Percentiles rank a stretch among this genome's conserved stretches.
Conservation (phyloP, 2,888 invertebrate species). For the Thyatira batis region DNA sequence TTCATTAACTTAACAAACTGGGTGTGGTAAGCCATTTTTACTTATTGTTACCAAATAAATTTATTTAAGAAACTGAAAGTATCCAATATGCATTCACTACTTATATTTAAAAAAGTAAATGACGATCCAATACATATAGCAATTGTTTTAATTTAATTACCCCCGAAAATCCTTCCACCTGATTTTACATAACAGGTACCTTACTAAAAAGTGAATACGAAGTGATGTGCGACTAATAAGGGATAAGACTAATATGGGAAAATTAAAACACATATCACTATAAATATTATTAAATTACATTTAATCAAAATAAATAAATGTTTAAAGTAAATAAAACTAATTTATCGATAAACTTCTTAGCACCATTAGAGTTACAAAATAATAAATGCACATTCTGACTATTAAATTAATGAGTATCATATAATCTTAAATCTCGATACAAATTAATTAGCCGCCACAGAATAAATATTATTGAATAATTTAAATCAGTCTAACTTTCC, state of each 20-base stretch:
- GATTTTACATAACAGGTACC: no score
- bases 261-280: not conserved
- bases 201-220: no score
- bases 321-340: conserved; percentile 17
- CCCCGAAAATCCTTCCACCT: no score
- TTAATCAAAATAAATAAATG: conserved; percentile 29
- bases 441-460: not conserved
- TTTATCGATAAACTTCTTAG: conserved; percentile 40
- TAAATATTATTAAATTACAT: conserved; percentile 5
- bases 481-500: conserved; percentile 1
- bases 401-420: conserved; percentile 69
- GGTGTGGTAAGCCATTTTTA: no score
- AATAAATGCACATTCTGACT: conserved; percentile 78
- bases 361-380: conserved; percentile 58
- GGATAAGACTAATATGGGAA: not conserved
- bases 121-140: not conserved
- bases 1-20: no score
- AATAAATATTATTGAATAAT: conserved; percentile 6
- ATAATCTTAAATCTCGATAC: conserved; percentile 26
- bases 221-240: no score
- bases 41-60: not conserved
- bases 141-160: no score
- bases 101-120: not conserved
- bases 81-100: not conserved
- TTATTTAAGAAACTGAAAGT: not conserved